Evolutionary conservation across 1,140 invertebrate genomes (phyloP), one percentile per base, ranked within the genome.

Genomic region (Bradynema listronoti): DNA sequence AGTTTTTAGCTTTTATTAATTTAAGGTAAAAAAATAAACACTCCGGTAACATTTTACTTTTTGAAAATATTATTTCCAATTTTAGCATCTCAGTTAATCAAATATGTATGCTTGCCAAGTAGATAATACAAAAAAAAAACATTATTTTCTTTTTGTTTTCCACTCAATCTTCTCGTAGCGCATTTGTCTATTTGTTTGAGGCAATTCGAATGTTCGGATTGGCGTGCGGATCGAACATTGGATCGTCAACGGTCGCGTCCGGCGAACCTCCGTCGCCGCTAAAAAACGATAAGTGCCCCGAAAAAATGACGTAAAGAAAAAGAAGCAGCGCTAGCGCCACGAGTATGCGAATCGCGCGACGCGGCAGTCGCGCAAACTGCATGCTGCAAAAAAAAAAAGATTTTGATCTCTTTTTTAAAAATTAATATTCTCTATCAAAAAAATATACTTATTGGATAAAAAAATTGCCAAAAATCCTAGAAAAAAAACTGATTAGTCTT

Each of bases 171-270:
- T n/a, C n/a, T n/a, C n/a, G n/a, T n/a, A n/a, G n/a, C n/a, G n/a
- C n/a, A n/a, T n/a, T n/a, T n/a, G n/a, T n/a, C n/a, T n/a, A n/a
- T n/a, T 43, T 43, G 19, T 50, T 50, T 50, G 16, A 27, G 16
- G 29, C 47, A 29, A 72, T 61, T 34, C 68, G 61, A 58, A 75
- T 78, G 47, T 75, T 75, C 11, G 73, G 73, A 59, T 75, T 75
- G 39, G 74, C 69, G 46, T 71, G 71, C n/a, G 73, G 73, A 60
- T 75, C 73, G 34, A 78, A 76, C 43, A 46, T 53, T 7, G 43
- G 22, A n/a, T 63, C 58, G 6, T 51, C 47, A 45, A 30, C 55
- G 24, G 14, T 46, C 5, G 51, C 33, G 5, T 11, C 24, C 7
- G 16, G 29, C 0, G 54, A 62, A 14, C 25, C 27, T 24, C 58